Evolutionary conservation across 2,797 vertebrate genomes (phyloP).

Genomic region (Myotis vivesi): DNA sequence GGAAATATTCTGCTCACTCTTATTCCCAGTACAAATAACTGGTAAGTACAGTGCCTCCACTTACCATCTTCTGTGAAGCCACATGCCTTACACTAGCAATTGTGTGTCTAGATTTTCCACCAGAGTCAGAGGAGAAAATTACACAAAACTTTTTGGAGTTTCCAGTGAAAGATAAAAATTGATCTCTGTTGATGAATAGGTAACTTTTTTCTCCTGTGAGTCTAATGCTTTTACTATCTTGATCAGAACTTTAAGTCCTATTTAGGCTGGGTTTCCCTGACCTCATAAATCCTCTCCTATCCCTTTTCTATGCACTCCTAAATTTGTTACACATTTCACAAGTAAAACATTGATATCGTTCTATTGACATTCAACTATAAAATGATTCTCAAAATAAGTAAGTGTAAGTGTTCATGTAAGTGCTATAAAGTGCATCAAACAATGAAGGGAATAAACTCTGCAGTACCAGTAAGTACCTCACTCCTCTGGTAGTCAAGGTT

Average conservation of each 20-base stretch:
- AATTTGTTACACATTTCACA: background rate
- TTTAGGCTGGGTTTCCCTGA: background rate
- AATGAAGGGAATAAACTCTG: background rate
- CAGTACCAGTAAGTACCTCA: background rate
- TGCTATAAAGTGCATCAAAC: background rate
- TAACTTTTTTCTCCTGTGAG: background rate
- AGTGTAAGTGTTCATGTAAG: background rate
- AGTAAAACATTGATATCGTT: background rate
- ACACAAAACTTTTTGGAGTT: background rate
- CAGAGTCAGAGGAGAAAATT: background rate
- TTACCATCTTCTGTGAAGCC: background rate
- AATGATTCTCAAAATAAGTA: constrained; percentile 12
- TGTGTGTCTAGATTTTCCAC: background rate
- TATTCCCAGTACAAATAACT: background rate
- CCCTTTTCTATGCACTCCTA: background rate
- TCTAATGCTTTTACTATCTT: background rate
- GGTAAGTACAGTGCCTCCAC: background rate
- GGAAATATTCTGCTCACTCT: background rate
- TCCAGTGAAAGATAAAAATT: background rate
- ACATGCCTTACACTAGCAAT: background rate
- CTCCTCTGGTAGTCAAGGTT: background rate
- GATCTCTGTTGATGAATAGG: background rate
- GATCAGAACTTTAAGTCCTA: background rate
- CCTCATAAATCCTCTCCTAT: background rate
- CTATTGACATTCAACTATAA: background rate